A percentile compares a stretch with the other conserved stretches of the same genome.
Evolutionary conservation across 2,888 invertebrate genomes (phyloP).

Genomic region (Yponomeuta sedellus): DNA sequence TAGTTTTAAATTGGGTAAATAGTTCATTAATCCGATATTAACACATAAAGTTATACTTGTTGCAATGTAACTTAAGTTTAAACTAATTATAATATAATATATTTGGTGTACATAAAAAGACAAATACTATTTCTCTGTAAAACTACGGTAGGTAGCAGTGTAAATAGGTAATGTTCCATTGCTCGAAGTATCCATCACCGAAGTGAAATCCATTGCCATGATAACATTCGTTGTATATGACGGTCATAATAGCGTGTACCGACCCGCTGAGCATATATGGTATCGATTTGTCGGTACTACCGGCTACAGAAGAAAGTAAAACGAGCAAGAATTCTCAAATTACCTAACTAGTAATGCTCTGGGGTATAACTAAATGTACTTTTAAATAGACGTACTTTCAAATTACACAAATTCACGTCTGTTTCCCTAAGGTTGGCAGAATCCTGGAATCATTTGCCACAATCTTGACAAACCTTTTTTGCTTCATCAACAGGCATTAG

Average conservation of each 20-base stretch:
- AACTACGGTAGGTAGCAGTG: neutral
- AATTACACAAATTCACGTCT: no score
- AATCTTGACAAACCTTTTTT: no score
- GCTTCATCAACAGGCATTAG: no score
- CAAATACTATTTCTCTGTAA: neutral
- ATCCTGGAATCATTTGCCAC: no score
- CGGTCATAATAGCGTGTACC: constrained; percentile 8
- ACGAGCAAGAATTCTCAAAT: neutral
- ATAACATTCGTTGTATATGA: constrained; percentile 8
- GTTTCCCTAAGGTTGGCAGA: no score
- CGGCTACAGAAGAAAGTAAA: neutral
- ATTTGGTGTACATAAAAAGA: neutral
- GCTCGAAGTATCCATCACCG: neutral
- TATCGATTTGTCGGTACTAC: constrained; percentile 11
- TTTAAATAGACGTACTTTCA: no score
- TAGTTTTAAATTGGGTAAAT: no score
- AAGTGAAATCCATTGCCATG: constrained; percentile 10
- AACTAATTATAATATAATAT: no score
- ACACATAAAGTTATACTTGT: no score
- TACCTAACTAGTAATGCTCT: neutral
- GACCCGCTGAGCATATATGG: constrained; percentile 11
- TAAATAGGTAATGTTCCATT: neutral
- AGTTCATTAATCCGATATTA: no score
- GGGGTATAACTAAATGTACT: no score
- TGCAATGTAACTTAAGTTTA: no score